A percentile compares a stretch with the other conserved stretches of the same genome.
These are phyloP conservation scores for Ivindomyrus marchei DNA, from an alignment of 2,113 vertebrate species.

Conservation along the genomic window DNA sequence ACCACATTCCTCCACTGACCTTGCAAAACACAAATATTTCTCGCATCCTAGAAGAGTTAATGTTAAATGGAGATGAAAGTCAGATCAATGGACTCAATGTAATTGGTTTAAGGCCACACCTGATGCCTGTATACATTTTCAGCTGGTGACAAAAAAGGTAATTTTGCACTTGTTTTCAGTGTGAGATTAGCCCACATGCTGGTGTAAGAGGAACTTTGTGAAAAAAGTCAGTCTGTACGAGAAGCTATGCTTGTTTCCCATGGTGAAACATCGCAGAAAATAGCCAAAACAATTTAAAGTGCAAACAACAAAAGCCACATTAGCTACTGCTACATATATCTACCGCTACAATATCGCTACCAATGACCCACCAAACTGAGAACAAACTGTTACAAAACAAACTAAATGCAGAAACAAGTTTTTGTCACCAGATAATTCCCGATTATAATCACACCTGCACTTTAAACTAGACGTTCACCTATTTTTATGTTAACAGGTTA, in stretches of 20 bases:
- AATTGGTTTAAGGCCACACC: constrained; percentile 21
- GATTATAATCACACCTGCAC: constrained; percentile 26
- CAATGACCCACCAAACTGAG: not conserved
- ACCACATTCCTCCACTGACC: constrained; percentile 61
- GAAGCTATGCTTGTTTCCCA: not conserved
- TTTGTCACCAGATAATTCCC: not conserved
- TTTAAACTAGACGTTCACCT: constrained; percentile 54
- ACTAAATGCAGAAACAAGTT: not conserved
- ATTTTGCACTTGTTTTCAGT: not conserved
- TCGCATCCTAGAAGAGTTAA: constrained; percentile 27
- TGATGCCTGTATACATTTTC: constrained; percentile 23
- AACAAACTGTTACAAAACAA: not conserved
- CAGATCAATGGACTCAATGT: constrained; percentile 12
- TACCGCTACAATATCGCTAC: constrained; percentile 20
- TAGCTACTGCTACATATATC: constrained; percentile 52
- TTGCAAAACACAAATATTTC: constrained; percentile 26
- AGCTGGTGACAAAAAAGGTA: not conserved
- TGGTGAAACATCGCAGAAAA: too few species aligned
- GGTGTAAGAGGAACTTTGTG: not conserved
- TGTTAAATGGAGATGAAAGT: constrained; percentile 31
- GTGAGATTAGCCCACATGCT: not conserved
- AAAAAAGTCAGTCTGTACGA: not conserved
- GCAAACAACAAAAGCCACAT: constrained; percentile 57
- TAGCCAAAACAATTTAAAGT: constrained; percentile 26
- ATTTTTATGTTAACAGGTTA: constrained; percentile 68